Percentiles rank a stretch among this genome's conserved stretches.
These are phyloP conservation scores for Frankliniella intonsa DNA, from an alignment of 2,888 invertebrate genomes.

Conservation along the genomic window DNA sequence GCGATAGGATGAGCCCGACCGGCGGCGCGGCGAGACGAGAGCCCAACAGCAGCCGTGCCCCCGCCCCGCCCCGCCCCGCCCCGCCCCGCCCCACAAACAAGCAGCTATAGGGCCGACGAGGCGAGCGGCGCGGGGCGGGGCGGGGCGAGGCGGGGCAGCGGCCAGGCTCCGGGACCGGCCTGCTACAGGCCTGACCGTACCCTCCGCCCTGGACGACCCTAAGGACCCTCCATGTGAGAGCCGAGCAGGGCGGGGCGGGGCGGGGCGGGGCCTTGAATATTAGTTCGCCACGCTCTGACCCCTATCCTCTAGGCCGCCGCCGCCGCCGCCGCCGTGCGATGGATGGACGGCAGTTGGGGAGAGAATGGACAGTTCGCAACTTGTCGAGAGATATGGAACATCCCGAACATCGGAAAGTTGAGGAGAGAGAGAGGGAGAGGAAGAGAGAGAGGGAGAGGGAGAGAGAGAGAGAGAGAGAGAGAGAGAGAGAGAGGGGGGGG, in stretches of 20 bases:
- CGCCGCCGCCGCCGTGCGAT: background rate
- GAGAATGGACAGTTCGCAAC: background rate
- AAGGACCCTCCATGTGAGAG: background rate
- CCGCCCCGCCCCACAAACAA: background rate
- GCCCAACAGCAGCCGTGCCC: no score
- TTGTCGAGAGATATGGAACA: background rate
- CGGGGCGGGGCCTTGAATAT: conserved; percentile 15
- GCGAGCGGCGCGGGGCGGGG: background rate
- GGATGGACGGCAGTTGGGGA: background rate
- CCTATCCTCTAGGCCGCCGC: background rate
- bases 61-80: background rate
- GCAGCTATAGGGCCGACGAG: no score
- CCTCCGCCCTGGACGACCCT: background rate
- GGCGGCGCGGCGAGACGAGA: no score
- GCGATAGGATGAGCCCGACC: no score
- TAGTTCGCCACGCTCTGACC: background rate
- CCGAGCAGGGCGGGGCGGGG: background rate
- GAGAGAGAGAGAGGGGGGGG: no score
- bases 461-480: no score
- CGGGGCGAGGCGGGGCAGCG: background rate
- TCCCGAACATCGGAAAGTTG: background rate
- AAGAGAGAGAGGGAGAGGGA: no score
- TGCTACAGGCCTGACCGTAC: no score
- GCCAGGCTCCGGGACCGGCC: background rate
- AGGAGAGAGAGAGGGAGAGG: background rate